Evolutionary conservation across 2,888 invertebrate species (phyloP).

Genomic region (Heliconius cydno): DNA sequence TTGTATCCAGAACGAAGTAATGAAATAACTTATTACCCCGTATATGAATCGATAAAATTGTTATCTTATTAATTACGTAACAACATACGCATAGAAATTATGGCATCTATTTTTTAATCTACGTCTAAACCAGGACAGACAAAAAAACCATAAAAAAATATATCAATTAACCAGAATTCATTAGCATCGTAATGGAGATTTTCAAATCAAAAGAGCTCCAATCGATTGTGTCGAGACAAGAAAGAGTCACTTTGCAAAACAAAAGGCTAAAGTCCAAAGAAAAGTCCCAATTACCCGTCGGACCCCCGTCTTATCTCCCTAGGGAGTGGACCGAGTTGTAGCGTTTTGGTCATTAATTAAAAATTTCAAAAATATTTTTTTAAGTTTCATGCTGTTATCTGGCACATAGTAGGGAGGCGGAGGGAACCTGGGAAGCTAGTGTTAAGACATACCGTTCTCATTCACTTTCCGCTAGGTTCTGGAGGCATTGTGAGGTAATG

Average conservation of each 20-base stretch:
- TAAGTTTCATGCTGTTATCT: not conserved
- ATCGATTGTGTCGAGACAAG: slow-evolving; percentile 72
- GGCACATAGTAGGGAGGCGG: not conserved
- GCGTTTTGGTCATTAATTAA: slow-evolving; percentile 48
- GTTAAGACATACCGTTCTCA: not conserved
- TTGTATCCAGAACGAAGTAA: not conserved
- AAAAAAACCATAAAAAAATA: slow-evolving; percentile 5
- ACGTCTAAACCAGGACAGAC: not conserved
- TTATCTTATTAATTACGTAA: not conserved
- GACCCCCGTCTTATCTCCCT: slow-evolving; percentile 49
- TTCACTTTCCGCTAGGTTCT: too few species aligned
- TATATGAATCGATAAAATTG: not conserved
- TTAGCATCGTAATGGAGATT: slow-evolving; percentile 23
- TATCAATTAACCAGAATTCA: slow-evolving; percentile 24
- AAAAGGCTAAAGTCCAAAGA: slow-evolving; percentile 72
- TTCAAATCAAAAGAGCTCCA: slow-evolving; percentile 53
- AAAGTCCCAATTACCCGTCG: slow-evolving; percentile 79
- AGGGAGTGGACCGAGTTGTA: slow-evolving; percentile 52
- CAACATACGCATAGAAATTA: not conserved
- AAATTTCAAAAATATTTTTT: not conserved
- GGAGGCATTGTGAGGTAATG: too few species aligned
- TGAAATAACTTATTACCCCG: not conserved
- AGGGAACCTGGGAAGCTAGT: not conserved
- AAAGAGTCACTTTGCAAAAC: slow-evolving; percentile 80
- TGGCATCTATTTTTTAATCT: not conserved